phyloP scores from a whole-genome alignment of 2,113 vertebrate species.

The Pomatostomus ruficeps region DNA sequence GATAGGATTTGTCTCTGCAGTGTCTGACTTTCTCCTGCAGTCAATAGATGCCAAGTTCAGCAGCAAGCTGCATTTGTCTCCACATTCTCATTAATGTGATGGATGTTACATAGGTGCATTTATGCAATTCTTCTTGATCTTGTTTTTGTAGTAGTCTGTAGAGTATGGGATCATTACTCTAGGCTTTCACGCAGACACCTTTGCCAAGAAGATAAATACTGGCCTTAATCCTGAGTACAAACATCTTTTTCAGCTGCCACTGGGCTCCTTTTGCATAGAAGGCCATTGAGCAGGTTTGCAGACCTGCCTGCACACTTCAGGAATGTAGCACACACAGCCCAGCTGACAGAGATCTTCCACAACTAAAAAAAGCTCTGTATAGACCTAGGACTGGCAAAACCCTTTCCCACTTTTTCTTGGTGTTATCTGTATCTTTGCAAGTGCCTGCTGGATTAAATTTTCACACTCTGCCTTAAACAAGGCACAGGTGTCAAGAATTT shows the following conservation, averaged over 20 bases:
- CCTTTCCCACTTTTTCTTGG: not conserved
- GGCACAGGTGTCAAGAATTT: not conserved
- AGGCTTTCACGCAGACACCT: conserved; percentile 1
- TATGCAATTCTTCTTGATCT: conserved; percentile 54
- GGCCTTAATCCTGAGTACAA: not conserved
- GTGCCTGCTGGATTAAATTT: not conserved
- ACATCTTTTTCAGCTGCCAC: conserved; percentile 35
- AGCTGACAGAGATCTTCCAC: not conserved
- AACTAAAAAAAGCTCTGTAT: not conserved
- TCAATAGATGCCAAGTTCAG: conserved; percentile 22
- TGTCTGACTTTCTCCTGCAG: not conserved
- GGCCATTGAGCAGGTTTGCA: not conserved
- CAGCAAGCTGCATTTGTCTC: not conserved
- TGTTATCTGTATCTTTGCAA: not conserved
- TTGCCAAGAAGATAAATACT: conserved; percentile 49
- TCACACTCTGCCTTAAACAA: not conserved
- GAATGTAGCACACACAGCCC: not conserved
- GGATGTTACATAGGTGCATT: conserved; percentile 28
- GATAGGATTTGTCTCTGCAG: not conserved
- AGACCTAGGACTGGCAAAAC: not conserved
- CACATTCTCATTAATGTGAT: not conserved
- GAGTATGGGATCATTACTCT: conserved; percentile 24
- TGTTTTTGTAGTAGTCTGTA: conserved; percentile 45
- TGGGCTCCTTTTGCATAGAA: not conserved
- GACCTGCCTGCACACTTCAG: not conserved